Base-by-base conservation (phyloP, 1,140 invertebrate genomes). In the Melipona quadrifasciata region DNA sequence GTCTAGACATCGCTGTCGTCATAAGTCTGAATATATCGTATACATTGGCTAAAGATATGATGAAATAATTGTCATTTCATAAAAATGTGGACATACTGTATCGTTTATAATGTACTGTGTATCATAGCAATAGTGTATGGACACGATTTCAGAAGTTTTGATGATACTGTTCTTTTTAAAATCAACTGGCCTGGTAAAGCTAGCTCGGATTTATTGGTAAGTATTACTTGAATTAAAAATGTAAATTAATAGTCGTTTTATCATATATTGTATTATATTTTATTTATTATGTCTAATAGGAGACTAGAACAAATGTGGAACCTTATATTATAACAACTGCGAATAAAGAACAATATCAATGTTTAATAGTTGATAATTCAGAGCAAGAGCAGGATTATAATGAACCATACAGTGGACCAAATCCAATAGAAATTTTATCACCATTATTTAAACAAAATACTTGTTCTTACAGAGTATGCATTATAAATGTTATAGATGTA, bases 151-250 rank as follows among this genome's bases (percentile, higher is more conserved):
- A 97, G 96, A 92, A 97, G 96, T 64, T 97, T 98, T 91, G 97
- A 98, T 94, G 97, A 98, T 94, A 96, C 96, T 6, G 96, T 98
- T 87, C 93, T 98, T 72, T 98, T 97, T 91, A 96, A 97, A 94
- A 96, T 98, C 65, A 97, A 97, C 90, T 98, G 97, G 96, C 96
- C 97, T 24, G 97, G 97, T n/a, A 94, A 95, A 84, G 92, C 93
- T 85, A 94, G 93, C 70, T 90, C 93, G 2, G 92, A 96, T 53
- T 93, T 95, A 87, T 81, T 95, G 73, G 95, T 95, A 91, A 92
- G 93, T 91, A 78, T 89, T 51, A 55, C 5, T 61, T 2, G 8
- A 17, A 55, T 70, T 6, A 39, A 65, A n/a, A 47, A 68, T 74
- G 17, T 64, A 39, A 47, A 39, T 78, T 74, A 65, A 27, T 65